Conservation (phyloP, 2,797 vertebrate species). For the Gallinago nigripennis region DNA sequence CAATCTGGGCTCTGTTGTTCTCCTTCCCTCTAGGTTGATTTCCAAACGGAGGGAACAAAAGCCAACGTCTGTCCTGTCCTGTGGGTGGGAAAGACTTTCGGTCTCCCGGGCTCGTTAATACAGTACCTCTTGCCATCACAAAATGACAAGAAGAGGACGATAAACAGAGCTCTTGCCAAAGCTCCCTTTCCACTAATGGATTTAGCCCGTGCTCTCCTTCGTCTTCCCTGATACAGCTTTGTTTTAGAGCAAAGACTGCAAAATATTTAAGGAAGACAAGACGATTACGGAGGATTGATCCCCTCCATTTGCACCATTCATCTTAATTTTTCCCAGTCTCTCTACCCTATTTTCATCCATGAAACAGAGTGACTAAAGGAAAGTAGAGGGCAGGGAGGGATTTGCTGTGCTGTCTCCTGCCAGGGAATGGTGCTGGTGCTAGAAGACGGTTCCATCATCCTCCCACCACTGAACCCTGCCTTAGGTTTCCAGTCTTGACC, state of each 20-base stretch:
- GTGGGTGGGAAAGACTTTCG: neutral
- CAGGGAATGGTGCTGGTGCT: neutral
- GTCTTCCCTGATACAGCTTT: neutral
- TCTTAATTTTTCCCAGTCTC: neutral
- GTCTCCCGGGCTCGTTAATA: neutral
- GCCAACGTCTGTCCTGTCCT: neutral
- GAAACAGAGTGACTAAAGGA: rapidly evolving
- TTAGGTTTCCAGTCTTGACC: neutral
- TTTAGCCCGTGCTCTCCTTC: neutral
- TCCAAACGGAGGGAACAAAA: neutral
- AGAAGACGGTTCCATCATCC: neutral
- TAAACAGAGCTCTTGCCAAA: constrained; percentile 32
- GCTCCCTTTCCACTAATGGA: neutral
- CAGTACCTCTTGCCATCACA: neutral
- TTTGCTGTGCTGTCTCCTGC: neutral
- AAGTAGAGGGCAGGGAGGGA: neutral
- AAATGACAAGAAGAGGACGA: neutral
- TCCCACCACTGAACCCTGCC: neutral
- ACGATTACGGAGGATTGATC: neutral
- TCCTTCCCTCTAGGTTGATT: neutral
- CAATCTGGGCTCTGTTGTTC: neutral
- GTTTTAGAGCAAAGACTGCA: neutral
- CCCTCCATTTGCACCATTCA: neutral
- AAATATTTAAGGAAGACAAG: neutral
- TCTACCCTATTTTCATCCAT: neutral